Base-by-base conservation (phyloP, 2,113 vertebrate species). In the Dipodomys merriami region DNA sequence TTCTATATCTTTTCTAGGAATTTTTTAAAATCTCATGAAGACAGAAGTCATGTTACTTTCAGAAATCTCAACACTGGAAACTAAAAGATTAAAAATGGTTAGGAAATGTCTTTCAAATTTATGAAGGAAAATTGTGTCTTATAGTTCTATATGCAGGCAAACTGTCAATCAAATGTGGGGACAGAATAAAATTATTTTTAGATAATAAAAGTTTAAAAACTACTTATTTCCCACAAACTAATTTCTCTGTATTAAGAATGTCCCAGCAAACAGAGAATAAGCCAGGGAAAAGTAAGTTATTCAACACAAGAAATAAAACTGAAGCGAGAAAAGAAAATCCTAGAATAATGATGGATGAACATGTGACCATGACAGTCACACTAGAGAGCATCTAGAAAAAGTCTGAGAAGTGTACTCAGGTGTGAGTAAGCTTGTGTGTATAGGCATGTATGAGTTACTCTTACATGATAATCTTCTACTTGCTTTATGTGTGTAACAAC, bases 131-230 rank as follows among this genome's bases (percentile, higher is more conserved):
- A 82, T 68, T 74, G 62, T 77, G 69, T 85, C 60, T 44, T 74
- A 2, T 46, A 49, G 1, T 88, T 83, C 60, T 74, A 62, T 57
- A 67, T 16, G 12, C 35, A 83, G 2, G 12, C 6, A 78, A 90
- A 77, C 49, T 92, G 46, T 65, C 79, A 71, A 76, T 94, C 53
- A 92, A 83, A 62, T 85, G 8, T 33, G 68, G 90, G 53, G 77
- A 5, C 20, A 62, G 20, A 78, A 86, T 79, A 72, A 83, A 78
- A 81, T 53, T 91, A 46, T 69, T n/a, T 77, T 81, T 88, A 83
- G 16, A 60, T 90, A 92, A 30, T 62, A 16, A 83, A 87, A 18
- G 19, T 49, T 39, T 83, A 20, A 72, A 91, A 93, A 90, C 27
- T 64, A 72, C 57, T 88, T 78, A 72, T 19, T 94, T 86, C 60